Conservation (phyloP, 1,140 invertebrate genomes). For the Heterodera schachtii region DNA sequence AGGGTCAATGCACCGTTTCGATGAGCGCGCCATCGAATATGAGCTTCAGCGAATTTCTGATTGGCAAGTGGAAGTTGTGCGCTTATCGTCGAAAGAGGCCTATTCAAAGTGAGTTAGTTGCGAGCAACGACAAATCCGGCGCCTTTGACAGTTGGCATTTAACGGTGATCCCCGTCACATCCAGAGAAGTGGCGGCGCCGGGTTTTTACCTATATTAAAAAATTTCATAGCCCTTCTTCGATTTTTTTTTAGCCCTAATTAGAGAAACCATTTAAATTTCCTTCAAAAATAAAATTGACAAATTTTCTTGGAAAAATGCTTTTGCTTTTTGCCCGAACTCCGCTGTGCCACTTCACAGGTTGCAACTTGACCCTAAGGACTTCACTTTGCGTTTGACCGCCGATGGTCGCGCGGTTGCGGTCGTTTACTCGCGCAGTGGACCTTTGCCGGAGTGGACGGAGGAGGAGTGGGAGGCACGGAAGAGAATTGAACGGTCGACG, state of each 20-base stretch:
- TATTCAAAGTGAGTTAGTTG: no score
- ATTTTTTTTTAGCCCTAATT: no score
- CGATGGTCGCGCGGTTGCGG: constrained; percentile 78
- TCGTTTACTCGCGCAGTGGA: constrained; percentile 88
- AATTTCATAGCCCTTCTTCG: no score
- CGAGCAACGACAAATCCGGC: no score
- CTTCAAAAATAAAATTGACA: no score
- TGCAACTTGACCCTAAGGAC: constrained; percentile 28
- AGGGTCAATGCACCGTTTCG: constrained; percentile 65
- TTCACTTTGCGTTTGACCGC: constrained; percentile 61
- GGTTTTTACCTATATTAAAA: no score
- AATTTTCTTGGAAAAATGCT: no score
- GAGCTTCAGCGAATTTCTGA: constrained; percentile 71
- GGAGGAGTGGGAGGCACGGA: constrained; percentile 81
- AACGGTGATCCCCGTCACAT: no score
- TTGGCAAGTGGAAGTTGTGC: constrained; percentile 73
- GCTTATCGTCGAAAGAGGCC: constrained; percentile 73
- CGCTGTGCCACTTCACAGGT: constrained; percentile 31
- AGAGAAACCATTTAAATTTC: no score
- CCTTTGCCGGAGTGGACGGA: constrained; percentile 76
- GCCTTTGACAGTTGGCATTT: no score
- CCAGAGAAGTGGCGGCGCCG: no score
- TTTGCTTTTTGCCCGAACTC: no score
- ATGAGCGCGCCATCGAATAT: constrained; percentile 86
- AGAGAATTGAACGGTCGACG: constrained; percentile 81